Percentiles rank a stretch among this genome's conserved stretches.
These are phyloP conservation scores for Pyrocoelia pectoralis DNA, from an alignment of 2,888 invertebrate genomes.

Conservation along the genomic window DNA sequence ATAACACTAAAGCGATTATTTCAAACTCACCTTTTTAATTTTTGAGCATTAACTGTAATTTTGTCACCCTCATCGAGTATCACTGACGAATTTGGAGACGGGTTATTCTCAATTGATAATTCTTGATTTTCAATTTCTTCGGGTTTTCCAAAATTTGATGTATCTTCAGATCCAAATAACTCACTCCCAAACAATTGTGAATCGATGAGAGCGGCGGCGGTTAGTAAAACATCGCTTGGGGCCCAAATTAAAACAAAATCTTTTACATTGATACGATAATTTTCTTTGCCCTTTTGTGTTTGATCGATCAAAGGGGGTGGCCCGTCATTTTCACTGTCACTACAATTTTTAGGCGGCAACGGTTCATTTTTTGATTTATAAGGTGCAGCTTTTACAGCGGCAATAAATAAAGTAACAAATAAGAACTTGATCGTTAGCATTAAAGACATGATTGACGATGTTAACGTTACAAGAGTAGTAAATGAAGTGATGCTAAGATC, in stretches of 20 bases:
- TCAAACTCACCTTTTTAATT: not conserved
- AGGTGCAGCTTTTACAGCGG: constrained; percentile 18
- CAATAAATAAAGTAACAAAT: constrained; percentile 1
- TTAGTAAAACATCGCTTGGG: constrained; percentile 68
- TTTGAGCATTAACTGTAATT: not conserved
- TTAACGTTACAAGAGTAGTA: constrained; percentile 1
- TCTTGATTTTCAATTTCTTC: not conserved
- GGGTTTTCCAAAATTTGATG: constrained; percentile 21
- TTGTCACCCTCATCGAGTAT: not conserved
- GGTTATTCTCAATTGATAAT: not conserved
- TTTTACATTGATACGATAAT: constrained; percentile 74
- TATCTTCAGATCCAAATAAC: constrained; percentile 32
- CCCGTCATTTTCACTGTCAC: constrained; percentile 8
- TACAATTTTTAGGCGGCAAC: not conserved
- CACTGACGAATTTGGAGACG: not conserved
- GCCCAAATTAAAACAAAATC: constrained; percentile 73
- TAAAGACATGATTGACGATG: not conserved
- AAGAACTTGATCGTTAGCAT: not conserved
- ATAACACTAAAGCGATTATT: not conserved
- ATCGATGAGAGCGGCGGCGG: constrained; percentile 63
- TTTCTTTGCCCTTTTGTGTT: constrained; percentile 80
- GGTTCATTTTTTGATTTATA: not conserved
- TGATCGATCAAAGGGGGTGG: constrained; percentile 65
- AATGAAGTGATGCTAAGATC: not conserved
- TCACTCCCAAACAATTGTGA: constrained; percentile 44